phyloP scores from a whole-genome alignment of 2,113 vertebrate genomes.

The Ursus arctos region DNA sequence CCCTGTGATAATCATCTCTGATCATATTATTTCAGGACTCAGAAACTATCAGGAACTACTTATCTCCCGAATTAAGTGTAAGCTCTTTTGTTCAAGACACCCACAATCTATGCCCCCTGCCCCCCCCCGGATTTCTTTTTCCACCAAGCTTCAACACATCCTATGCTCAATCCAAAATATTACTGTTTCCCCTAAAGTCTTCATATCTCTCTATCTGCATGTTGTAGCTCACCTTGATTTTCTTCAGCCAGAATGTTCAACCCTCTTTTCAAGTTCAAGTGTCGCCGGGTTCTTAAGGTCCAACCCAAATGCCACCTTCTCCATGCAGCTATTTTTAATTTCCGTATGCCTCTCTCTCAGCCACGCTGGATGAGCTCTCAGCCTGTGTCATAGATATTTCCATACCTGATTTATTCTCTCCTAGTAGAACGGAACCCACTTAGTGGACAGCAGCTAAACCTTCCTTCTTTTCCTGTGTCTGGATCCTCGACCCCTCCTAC shows the following conservation, averaged over 20 bases:
- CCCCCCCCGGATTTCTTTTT: neutral
- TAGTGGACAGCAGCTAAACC: neutral
- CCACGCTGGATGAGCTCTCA: neutral
- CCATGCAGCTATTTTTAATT: neutral
- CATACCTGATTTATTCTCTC: neutral
- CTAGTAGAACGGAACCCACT: neutral
- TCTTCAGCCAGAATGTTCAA: neutral
- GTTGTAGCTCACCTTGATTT: neutral
- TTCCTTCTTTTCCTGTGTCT: neutral
- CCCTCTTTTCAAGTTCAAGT: neutral
- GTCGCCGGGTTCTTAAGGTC: neutral
- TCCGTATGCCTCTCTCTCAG: neutral
- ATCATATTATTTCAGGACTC: neutral
- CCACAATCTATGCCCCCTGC: neutral
- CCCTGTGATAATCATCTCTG: neutral
- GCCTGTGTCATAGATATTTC: neutral
- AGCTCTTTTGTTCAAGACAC: neutral
- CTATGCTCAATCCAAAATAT: neutral
- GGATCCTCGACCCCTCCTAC: neutral
- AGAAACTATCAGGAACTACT: neutral
- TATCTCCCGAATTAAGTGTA: neutral
- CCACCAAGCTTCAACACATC: neutral
- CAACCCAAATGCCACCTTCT: neutral
- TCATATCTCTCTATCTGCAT: accelerated
- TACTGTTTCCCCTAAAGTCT: neutral